These are phyloP conservation scores for Paracentrotus lividus DNA, from an alignment of 53 echinoderm and acorn worm genomes.

Conservation along the genomic window DNA sequence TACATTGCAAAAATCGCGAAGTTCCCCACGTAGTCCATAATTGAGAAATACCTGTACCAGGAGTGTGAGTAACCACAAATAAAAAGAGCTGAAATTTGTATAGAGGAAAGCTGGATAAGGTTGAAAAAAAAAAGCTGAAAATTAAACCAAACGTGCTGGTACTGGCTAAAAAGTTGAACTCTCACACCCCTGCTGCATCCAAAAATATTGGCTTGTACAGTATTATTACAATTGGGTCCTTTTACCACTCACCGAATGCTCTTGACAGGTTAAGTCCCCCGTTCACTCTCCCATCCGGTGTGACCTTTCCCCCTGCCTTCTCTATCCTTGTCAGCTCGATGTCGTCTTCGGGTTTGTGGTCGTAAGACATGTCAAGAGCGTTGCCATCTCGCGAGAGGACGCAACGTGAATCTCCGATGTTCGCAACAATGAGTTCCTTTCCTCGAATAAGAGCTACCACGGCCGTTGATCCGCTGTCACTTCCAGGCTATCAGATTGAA, in stretches of 20 bases:
- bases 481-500: conserved; percentile 83
- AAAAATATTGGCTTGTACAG: too few species aligned
- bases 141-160: too few species aligned
- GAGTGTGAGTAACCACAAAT: too few species aligned
- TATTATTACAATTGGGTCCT: too few species aligned
- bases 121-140: too few species aligned
- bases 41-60: too few species aligned
- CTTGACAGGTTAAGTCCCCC: conserved; percentile 98
- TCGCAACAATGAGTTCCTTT: conserved; percentile 85
- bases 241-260: conserved; percentile 85
- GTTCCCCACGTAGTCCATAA: too few species aligned
- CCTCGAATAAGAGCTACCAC: conserved; percentile 87
- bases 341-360: conserved; percentile 97
- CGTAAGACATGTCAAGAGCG: conserved; percentile 91
- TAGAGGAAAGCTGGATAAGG: too few species aligned
- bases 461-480: conserved; percentile 98
- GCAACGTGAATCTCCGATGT: conserved; percentile 96
- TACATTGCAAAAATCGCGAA: too few species aligned
- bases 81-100: too few species aligned
- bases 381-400: conserved; percentile 88
- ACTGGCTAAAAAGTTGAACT: too few species aligned
- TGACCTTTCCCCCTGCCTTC: conserved; percentile 93
- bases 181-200: too few species aligned
- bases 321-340: conserved; percentile 90
- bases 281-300: conserved; percentile 93